A percentile compares a stretch with the other conserved stretches of the same genome.
Evolutionary conservation across 2,888 invertebrate genomes (phyloP).

Genomic region (Belgica antarctica): DNA sequence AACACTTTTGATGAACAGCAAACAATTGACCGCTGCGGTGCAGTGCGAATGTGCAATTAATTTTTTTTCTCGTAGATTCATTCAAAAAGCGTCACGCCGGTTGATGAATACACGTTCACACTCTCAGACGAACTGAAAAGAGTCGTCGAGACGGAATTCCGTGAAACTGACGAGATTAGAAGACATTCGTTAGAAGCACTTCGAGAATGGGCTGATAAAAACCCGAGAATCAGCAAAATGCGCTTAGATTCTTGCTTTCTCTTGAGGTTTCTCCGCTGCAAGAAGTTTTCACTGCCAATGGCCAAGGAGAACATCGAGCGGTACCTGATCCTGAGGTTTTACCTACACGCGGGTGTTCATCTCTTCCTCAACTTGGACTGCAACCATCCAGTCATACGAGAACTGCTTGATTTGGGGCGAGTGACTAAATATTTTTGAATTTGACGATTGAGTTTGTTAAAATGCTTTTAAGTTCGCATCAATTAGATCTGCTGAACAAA

Average conservation of each 20-base stretch:
- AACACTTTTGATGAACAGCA: no score
- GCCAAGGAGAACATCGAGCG: constrained; percentile 75
- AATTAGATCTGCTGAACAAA: no score
- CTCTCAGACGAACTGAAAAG: constrained; percentile 63
- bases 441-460: no score
- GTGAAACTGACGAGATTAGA: constrained; percentile 66
- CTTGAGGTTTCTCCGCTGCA: constrained; percentile 72
- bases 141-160: constrained; percentile 65
- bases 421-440: neutral
- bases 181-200: constrained; percentile 66
- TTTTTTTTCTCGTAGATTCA: no score
- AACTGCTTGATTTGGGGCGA: constrained; percentile 65
- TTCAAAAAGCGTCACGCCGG: constrained; percentile 59
- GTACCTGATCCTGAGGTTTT: constrained; percentile 72
- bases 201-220: constrained; percentile 69
- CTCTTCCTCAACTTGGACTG: constrained; percentile 73
- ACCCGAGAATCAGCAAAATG: constrained; percentile 66
- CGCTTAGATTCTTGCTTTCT: constrained; percentile 70
- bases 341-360: constrained; percentile 65
- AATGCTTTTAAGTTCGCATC: no score
- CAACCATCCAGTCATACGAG: constrained; percentile 66
- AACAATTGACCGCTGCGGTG: no score
- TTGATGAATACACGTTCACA: constrained; percentile 64
- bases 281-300: constrained; percentile 77
- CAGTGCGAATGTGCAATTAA: no score